A percentile compares a stretch with the other conserved stretches of the same genome.
Conservation (phyloP, 2,797 vertebrate genomes). For the Thamnophis elegans region DNA sequence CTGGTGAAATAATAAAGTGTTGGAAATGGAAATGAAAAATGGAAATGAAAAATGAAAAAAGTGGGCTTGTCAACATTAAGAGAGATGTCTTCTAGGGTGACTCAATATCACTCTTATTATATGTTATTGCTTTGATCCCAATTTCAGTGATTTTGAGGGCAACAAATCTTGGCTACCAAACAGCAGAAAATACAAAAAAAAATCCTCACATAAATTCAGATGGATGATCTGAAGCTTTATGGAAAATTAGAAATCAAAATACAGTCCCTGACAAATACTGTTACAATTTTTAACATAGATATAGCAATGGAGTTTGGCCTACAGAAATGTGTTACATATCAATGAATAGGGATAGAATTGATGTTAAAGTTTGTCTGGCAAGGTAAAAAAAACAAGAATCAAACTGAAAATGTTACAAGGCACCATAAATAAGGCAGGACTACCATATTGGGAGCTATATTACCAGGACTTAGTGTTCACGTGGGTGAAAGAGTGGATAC, state of each 20-base stretch:
- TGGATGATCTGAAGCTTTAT: neutral
- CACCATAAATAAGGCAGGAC: no score
- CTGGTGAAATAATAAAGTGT: neutral
- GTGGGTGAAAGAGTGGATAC: no score
- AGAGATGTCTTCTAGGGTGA: neutral
- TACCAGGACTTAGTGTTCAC: no score
- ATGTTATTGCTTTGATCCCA: neutral
- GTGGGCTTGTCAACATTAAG: neutral
- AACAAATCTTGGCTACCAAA: neutral
- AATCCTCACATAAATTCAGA: neutral
- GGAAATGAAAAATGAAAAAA: neutral
- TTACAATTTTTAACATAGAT: neutral
- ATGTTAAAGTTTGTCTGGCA: no score
- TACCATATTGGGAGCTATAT: no score
- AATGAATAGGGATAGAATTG: no score
- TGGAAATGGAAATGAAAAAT: neutral
- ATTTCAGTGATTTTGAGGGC: neutral
- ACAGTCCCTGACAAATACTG: neutral
- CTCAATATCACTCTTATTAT: neutral
- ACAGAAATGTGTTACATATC: no score
- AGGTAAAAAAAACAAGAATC: no score
- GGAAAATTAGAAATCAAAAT: neutral
- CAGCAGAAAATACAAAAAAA: neutral
- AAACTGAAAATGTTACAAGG: no score
- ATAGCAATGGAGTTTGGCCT: neutral